These are phyloP conservation scores for Xylota segnis DNA, from an alignment of 2,888 invertebrate genomes.

Conservation along the genomic window DNA sequence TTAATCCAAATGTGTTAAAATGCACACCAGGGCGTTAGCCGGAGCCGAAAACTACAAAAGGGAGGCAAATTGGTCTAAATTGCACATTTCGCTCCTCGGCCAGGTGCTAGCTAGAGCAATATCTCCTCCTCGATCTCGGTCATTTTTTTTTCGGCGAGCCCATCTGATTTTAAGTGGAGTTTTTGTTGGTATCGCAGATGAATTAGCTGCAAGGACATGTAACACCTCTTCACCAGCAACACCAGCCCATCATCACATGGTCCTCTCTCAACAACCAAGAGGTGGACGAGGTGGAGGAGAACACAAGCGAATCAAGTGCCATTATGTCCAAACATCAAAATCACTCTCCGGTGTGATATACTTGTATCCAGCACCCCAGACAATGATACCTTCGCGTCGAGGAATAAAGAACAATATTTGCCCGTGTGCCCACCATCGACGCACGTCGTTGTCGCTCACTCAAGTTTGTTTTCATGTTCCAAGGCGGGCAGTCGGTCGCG, in stretches of 20 bases:
- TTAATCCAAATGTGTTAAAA: constrained; percentile 47
- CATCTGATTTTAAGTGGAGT: neutral
- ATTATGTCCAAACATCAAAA: constrained; percentile 4
- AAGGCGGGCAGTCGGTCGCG: neutral
- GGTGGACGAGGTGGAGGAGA: neutral
- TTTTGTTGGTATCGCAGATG: neutral
- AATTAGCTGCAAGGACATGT: neutral
- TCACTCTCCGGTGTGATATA: constrained; percentile 7
- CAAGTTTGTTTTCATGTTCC: constrained; percentile 10
- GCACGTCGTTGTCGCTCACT: neutral
- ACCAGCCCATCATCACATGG: neutral
- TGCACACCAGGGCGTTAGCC: neutral
- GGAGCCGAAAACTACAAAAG: no score
- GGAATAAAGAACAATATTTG: constrained; percentile 1
- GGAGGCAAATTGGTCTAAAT: constrained; percentile 22
- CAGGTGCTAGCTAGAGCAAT: constrained; percentile 22
- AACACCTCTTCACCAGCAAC: no score
- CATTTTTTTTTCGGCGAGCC: neutral
- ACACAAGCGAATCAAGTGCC: constrained; percentile 15
- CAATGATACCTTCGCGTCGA: neutral
- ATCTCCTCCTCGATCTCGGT: neutral
- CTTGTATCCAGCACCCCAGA: neutral
- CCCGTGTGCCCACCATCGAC: constrained; percentile 1
- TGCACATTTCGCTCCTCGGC: constrained; percentile 28
- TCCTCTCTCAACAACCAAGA: neutral